Percentiles rank a stretch among this genome's conserved stretches.
Evolutionary conservation across 2,113 vertebrate species (phyloP).

Genomic region (Myiozetetes cayanensis): DNA sequence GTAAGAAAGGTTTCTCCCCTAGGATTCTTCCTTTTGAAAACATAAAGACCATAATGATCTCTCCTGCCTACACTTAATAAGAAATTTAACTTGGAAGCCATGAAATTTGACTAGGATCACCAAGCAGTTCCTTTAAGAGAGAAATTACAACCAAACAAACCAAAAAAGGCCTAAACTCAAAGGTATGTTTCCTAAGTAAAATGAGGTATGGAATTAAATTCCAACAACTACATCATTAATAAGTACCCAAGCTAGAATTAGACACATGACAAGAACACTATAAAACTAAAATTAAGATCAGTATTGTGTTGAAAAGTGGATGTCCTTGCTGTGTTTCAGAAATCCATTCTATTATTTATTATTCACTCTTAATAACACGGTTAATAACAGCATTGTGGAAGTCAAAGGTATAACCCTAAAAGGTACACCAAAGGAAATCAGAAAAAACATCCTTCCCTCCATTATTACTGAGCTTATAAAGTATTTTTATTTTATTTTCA

Average conservation of each 20-base stretch:
- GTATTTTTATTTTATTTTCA: background rate
- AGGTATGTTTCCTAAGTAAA: background rate
- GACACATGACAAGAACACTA: background rate
- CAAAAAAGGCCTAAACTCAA: background rate
- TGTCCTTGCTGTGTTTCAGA: background rate
- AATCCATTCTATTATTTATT: background rate
- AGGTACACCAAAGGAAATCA: background rate
- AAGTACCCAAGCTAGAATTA: background rate
- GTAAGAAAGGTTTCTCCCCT: background rate
- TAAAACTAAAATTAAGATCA: background rate
- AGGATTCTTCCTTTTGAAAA: background rate
- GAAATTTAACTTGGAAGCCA: background rate
- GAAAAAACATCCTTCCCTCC: background rate
- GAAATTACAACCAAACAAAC: background rate
- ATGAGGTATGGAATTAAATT: background rate
- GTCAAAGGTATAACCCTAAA: background rate
- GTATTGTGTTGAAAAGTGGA: background rate
- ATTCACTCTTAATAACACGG: background rate
- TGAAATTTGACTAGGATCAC: background rate
- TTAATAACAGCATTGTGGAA: background rate
- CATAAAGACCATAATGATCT: background rate
- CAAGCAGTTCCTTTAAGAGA: background rate
- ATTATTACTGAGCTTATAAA: background rate
- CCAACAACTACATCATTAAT: background rate
- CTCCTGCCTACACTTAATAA: rapidly evolving